phyloP scores from a whole-genome alignment of 2,797 vertebrate species.

The Ficedula albicollis region DNA sequence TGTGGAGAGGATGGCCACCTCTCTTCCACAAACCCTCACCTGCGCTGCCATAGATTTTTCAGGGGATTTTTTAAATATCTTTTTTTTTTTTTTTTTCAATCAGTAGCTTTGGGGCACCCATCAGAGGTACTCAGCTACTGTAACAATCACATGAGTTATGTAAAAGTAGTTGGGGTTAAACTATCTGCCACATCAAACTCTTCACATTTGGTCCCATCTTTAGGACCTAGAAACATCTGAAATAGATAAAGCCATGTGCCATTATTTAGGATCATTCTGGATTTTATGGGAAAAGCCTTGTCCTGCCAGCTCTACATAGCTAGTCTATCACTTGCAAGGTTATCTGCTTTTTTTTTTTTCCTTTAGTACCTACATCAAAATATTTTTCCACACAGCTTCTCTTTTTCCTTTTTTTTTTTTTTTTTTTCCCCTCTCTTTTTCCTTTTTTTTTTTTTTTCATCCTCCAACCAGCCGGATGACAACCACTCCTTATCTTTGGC shows the following conservation, averaged over 20 bases:
- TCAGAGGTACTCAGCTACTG: background rate
- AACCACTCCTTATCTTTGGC: conserved; percentile 65
- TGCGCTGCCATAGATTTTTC: background rate
- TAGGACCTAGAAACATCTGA: conserved; percentile 66
- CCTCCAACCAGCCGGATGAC: conserved; percentile 37
- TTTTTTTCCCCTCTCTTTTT: background rate
- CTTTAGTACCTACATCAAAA: background rate
- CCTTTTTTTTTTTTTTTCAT: background rate
- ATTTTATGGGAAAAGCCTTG: conserved; percentile 39
- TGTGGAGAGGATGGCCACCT: background rate
- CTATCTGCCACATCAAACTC: conserved; percentile 60
- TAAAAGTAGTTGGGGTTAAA: conserved; percentile 69
- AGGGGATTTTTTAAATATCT: background rate
- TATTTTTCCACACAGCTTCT: background rate
- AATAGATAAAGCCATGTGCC: conserved; percentile 61
- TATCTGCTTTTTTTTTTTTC: background rate
- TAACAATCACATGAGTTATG: conserved; percentile 51
- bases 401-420: background rate
- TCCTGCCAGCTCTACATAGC: background rate
- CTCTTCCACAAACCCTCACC: background rate
- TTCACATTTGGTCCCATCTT: conserved; percentile 58
- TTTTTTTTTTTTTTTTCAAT: background rate
- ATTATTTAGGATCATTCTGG: conserved; percentile 58
- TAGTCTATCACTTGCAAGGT: conserved; percentile 15
- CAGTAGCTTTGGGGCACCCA: background rate